Conservation (phyloP, 2,113 vertebrate species). For the Macroglossus sobrinus region DNA sequence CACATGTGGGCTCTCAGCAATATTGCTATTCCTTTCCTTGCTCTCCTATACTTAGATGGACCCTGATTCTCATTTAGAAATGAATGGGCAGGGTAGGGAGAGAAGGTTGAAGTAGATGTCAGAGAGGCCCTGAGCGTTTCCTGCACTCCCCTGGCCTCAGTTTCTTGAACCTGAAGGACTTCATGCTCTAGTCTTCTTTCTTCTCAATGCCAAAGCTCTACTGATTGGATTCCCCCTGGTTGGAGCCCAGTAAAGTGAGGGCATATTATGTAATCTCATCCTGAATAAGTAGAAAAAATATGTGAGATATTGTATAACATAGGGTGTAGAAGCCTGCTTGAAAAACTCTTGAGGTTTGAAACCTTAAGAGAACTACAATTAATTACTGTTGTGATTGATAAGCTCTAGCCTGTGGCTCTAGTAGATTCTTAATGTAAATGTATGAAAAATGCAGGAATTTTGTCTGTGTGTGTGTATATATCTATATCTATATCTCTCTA, state of each 20-base stretch:
- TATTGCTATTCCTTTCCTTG: not conserved
- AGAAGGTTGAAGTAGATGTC: not conserved
- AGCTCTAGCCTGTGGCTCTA: not conserved
- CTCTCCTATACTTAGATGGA: not conserved
- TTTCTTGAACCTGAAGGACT: not conserved
- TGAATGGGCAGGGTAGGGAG: not conserved
- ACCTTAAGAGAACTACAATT: not conserved
- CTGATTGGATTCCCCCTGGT: not conserved
- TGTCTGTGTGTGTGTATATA: not conserved
- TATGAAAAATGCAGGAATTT: not conserved
- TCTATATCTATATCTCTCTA: not conserved
- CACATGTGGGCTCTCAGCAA: not conserved
- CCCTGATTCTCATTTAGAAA: not conserved
- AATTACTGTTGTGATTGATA: not conserved
- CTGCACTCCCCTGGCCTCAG: not conserved
- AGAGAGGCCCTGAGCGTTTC: not conserved
- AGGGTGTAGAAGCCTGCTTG: not conserved
- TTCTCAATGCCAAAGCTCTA: not conserved
- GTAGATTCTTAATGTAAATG: not conserved
- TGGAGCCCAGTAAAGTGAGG: not conserved
- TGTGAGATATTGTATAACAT: not conserved
- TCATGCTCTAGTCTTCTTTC: not conserved
- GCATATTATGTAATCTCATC: not conserved
- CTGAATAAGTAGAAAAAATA: not conserved
- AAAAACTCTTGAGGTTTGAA: slow-evolving; percentile 7